Conservation (phyloP, 2,888 invertebrate genomes). For the Synanthedon formicaeformis region DNA sequence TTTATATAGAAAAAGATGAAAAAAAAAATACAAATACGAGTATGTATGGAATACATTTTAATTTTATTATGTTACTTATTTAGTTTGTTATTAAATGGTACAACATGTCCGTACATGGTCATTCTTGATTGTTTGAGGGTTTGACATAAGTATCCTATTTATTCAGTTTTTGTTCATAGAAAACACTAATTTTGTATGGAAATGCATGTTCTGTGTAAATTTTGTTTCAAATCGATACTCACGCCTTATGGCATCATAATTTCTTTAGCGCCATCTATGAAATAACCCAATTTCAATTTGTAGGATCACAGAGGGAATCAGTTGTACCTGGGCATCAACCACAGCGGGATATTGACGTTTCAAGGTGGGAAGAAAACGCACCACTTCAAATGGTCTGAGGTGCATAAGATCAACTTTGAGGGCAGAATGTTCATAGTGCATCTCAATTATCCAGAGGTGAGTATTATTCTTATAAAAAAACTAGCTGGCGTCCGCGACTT, state of each 20-base stretch:
- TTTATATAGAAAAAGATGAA: too few relatives aligned
- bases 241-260: neutral
- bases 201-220: neutral
- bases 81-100: too few relatives aligned
- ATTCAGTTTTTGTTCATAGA: too few relatives aligned
- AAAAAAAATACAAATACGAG: too few relatives aligned
- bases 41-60: too few relatives aligned
- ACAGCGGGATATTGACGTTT: slow-evolving; percentile 94
- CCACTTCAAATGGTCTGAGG: slow-evolving; percentile 96
- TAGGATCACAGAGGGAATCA: slow-evolving; percentile 94
- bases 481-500: too few relatives aligned
- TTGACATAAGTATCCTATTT: too few relatives aligned
- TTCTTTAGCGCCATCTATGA: slow-evolving; percentile 2
- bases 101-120: too few relatives aligned
- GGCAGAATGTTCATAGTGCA: slow-evolving; percentile 98
- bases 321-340: slow-evolving; percentile 94
- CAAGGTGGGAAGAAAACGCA: slow-evolving; percentile 93
- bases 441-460: slow-evolving; percentile 90
- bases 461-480: slow-evolving; percentile 16
- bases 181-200: too few relatives aligned
- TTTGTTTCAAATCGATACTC: neutral
- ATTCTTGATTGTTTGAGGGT: too few relatives aligned
- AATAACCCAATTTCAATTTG: slow-evolving; percentile 4
- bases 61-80: too few relatives aligned
- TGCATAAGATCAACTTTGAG: slow-evolving; percentile 96